These are phyloP conservation scores for Spizella passerina DNA, from an alignment of 2,797 vertebrate genomes.

Conservation along the genomic window DNA sequence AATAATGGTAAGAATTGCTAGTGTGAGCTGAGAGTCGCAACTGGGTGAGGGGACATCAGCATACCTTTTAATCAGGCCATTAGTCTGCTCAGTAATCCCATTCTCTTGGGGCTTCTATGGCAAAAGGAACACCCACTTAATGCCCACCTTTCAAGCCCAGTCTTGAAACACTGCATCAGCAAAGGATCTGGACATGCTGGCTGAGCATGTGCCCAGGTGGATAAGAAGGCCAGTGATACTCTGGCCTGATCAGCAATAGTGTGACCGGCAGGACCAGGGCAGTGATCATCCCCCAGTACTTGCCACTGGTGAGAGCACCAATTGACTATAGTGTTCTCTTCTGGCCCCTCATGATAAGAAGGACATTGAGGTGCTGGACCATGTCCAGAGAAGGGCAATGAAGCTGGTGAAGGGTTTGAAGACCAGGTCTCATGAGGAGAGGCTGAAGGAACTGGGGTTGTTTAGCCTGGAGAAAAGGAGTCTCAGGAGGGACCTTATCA, in stretches of 20 bases:
- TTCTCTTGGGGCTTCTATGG: neutral
- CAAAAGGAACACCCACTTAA: neutral
- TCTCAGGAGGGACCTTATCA: neutral
- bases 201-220: neutral
- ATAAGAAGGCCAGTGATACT: neutral
- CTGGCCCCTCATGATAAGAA: neutral
- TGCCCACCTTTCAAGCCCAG: neutral
- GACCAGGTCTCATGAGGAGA: neutral
- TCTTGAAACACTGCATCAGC: neutral
- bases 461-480: neutral
- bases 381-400: fast-evolving
- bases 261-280: neutral
- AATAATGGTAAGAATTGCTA: neutral
- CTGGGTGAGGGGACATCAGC: neutral
- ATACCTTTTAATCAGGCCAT: fast-evolving
- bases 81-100: neutral
- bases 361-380: neutral
- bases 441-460: neutral
- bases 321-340: too few species aligned
- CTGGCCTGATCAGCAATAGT: neutral
- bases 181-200: neutral
- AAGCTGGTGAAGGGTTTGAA: neutral
- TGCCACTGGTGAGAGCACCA: fast-evolving
- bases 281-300: too few species aligned
- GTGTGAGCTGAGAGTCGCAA: neutral